Evolutionary conservation across 1,140 invertebrate species (phyloP).

Genomic region (Gryllus bimaculatus): DNA sequence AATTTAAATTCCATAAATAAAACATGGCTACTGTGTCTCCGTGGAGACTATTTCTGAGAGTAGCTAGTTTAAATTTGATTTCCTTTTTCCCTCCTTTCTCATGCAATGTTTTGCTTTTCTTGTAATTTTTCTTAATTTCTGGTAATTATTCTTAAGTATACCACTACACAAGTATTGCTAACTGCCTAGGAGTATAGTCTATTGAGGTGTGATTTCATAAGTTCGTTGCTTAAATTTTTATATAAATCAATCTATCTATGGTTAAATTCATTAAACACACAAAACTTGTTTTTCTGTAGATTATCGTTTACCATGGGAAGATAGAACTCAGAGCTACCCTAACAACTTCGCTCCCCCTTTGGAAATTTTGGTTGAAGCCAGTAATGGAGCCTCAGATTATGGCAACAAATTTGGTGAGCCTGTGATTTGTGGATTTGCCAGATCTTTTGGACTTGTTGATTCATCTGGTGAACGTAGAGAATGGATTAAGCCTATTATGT

Average conservation of each 20-base stretch:
- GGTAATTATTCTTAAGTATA: too few species aligned
- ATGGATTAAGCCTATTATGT: slow-evolving; percentile 98
- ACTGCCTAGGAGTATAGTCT: too few species aligned
- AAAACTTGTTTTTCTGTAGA: slow-evolving; percentile 34
- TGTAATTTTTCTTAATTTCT: too few species aligned
- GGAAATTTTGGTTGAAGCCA: slow-evolving; percentile 85
- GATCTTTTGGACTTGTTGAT: slow-evolving; percentile 77
- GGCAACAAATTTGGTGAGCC: slow-evolving; percentile 99
- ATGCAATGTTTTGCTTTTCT: too few species aligned
- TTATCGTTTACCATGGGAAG: slow-evolving; percentile 84
- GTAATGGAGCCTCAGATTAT: slow-evolving; percentile 97
- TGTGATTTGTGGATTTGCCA: slow-evolving; percentile 78
- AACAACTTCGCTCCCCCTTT: slow-evolving; percentile 81
- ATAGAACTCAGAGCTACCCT: slow-evolving; percentile 64
- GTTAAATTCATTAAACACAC: neutral
- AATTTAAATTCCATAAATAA: too few species aligned
- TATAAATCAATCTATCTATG: neutral
- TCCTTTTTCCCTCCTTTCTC: too few species aligned
- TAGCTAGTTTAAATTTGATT: too few species aligned
- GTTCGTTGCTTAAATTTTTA: neutral
- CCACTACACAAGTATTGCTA: too few species aligned
- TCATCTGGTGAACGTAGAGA: slow-evolving; percentile 63
- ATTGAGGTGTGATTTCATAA: too few species aligned
- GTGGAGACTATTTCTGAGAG: too few species aligned
- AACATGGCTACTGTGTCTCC: too few species aligned